Percentiles rank a stretch among this genome's conserved stretches.
Conservation (phyloP, 1,140 invertebrate genomes). For the Oryctes rhinoceros region DNA sequence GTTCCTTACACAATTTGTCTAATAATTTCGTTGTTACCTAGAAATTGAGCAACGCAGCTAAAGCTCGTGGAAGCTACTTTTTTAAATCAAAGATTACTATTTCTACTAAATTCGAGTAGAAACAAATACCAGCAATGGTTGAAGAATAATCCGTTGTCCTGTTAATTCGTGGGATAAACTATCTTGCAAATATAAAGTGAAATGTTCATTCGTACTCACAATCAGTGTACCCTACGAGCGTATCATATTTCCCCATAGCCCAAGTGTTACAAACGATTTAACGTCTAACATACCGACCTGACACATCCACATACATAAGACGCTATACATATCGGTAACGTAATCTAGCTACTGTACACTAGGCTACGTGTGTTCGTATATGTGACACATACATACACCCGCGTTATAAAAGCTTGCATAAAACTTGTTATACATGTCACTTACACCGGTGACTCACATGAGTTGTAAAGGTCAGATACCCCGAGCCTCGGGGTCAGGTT, state of each 20-base stretch:
- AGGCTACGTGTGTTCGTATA: slow-evolving; percentile 2
- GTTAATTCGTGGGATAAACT: background rate
- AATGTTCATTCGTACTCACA: slow-evolving; percentile 2
- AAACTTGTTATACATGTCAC: slow-evolving; percentile 56
- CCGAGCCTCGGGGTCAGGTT: slow-evolving; percentile 54
- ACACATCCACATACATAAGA: slow-evolving; percentile 13
- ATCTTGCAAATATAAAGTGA: slow-evolving; percentile 21
- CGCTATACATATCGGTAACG: background rate
- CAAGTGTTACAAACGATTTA: slow-evolving; percentile 5
- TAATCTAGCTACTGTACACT: slow-evolving; percentile 5
- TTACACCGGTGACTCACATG: slow-evolving; percentile 52
- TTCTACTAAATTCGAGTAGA: too few relatives aligned
- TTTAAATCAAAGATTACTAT: too few relatives aligned
- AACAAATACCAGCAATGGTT: too few relatives aligned
- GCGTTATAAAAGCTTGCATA: slow-evolving; percentile 39
- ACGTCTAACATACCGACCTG: slow-evolving; percentile 16
- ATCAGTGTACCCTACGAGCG: slow-evolving; percentile 11
- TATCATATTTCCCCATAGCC: slow-evolving; percentile 6
- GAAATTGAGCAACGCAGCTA: too few relatives aligned
- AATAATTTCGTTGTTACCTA: too few relatives aligned
- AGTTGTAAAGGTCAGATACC: slow-evolving; percentile 51
- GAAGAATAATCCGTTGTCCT: too few relatives aligned
- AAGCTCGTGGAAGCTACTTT: too few relatives aligned
- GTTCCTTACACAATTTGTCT: too few relatives aligned
- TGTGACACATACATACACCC: background rate